Conservation (phyloP, 1,140 invertebrate genomes). For the Pogonomyrmex barbatus region DNA sequence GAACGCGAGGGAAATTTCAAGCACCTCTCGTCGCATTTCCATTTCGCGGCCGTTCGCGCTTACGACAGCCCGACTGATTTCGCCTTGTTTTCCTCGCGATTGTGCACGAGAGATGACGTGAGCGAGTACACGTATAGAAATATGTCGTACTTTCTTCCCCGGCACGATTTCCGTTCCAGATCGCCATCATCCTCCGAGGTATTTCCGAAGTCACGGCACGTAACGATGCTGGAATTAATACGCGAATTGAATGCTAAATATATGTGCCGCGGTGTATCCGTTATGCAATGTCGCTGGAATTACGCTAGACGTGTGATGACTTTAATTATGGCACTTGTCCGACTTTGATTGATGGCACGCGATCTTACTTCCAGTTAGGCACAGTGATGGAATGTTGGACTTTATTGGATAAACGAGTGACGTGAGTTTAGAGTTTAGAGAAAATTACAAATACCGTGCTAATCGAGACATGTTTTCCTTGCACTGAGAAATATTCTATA, state of each 20-base stretch:
- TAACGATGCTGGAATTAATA: constrained; percentile 14
- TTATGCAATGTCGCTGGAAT: constrained; percentile 27
- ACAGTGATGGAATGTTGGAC: constrained; percentile 22
- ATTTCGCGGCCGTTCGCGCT: background rate
- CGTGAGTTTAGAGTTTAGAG: background rate
- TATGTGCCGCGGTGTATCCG: background rate
- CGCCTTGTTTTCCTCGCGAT: background rate
- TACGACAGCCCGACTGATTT: constrained; percentile 14
- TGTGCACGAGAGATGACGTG: background rate
- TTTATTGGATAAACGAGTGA: background rate
- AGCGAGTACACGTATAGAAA: constrained; percentile 59
- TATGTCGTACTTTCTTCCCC: constrained; percentile 1
- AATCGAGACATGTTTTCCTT: background rate
- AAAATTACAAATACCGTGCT: background rate
- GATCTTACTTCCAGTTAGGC: constrained; percentile 26
- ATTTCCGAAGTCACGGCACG: constrained; percentile 24
- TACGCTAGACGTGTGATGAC: constrained; percentile 13
- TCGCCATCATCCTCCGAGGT: constrained; percentile 47
- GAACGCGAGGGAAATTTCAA: background rate
- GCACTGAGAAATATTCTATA: background rate
- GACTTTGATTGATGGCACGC: constrained; percentile 21
- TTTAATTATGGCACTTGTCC: constrained; percentile 32
- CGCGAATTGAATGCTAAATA: constrained; percentile 40
- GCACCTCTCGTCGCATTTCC: constrained; percentile 1
- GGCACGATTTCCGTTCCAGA: constrained; percentile 55